A percentile compares a stretch with the other conserved stretches of the same genome.
Evolutionary conservation across 1,140 invertebrate species (phyloP).

Genomic region (Drosophila repletoides): DNA sequence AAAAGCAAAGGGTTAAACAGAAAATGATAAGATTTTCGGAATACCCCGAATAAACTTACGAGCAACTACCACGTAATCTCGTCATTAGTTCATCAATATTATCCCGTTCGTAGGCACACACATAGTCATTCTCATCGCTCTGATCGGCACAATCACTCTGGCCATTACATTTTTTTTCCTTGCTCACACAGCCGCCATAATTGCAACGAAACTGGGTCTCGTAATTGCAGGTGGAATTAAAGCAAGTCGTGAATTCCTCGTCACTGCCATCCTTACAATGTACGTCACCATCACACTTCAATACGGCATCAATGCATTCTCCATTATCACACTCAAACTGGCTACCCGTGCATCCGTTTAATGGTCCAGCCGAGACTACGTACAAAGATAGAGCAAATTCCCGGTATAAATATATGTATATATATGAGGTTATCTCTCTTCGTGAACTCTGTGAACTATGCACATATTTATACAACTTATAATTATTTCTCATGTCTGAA

Average conservation of each 20-base stretch:
- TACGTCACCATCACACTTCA: conserved; percentile 50
- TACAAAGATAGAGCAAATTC: not conserved
- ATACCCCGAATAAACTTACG: conserved; percentile 21
- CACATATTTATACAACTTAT: too few relatives aligned
- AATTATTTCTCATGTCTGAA: too few relatives aligned
- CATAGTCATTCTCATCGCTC: conserved; percentile 27
- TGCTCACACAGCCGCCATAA: conserved; percentile 34
- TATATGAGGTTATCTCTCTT: too few relatives aligned
- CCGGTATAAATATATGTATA: too few relatives aligned
- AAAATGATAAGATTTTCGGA: too few relatives aligned
- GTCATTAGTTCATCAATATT: not conserved
- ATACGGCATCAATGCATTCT: not conserved
- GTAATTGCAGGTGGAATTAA: not conserved
- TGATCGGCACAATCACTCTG: conserved; percentile 23
- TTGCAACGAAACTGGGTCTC: conserved; percentile 14
- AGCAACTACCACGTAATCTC: conserved; percentile 2
- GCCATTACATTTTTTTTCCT: not conserved
- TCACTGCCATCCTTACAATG: conserved; percentile 88
- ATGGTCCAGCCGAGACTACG: not conserved
- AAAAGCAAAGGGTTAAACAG: too few relatives aligned
- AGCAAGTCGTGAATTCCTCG: conserved; percentile 82
- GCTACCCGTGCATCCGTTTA: not conserved
- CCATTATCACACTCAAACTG: conserved; percentile 11
- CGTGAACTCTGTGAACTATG: too few relatives aligned
- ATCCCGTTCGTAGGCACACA: not conserved